Evolutionary conservation across 1,140 invertebrate genomes (phyloP), one percentile per base, ranked within the genome.

Genomic region (Trichoplusia ni): DNA sequence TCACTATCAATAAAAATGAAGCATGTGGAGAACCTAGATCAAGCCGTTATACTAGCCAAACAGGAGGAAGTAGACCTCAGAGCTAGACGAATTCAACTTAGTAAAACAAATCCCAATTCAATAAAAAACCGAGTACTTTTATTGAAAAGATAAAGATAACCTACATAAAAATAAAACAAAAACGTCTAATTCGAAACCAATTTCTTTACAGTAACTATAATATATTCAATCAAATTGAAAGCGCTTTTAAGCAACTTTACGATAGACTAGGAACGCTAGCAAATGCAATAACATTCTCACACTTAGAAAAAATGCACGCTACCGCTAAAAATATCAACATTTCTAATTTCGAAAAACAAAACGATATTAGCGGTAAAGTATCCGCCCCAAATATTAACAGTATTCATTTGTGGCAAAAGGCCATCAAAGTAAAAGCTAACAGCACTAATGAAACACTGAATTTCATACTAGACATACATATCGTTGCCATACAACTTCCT

Each of bases 261-360:
- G 64, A 71, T 54, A 68, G 35, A 58, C 11, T 73, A 47, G 19
- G 38, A 60, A 69, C 63, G 14, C 49, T 75, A 67, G 63, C 71
- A 56, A 71, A 68, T 16, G 73, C 66, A 21, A 58, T 71, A 19
- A 75, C 69, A 13, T 71, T 75, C 54, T 53, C 66, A 13, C 60
- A 75, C 40, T 21, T 75, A 16, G 58, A 29, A 14, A 68, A 69
- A 40, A 21, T 67, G 23, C 69, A 74, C 21, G 64, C 68, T 14
- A 73, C 61, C 27, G n/a, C n/a, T n/a, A n/a, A n/a, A n/a, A 46
- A 70, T 1, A 16, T 75, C 42, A 44, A 67, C 9, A 38, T 64
- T 1, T 21, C 11, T 14, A 46, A 69, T 25, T 11, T 71, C 35
- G 13, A 18, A 11, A 47, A 71, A 7, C 56, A 67, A 59, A 70